A percentile compares a stretch with the other conserved stretches of the same genome.
These are phyloP conservation scores for Minunthozetes semirufus DNA, from an alignment of 2,888 invertebrate genomes.

Conservation along the genomic window DNA sequence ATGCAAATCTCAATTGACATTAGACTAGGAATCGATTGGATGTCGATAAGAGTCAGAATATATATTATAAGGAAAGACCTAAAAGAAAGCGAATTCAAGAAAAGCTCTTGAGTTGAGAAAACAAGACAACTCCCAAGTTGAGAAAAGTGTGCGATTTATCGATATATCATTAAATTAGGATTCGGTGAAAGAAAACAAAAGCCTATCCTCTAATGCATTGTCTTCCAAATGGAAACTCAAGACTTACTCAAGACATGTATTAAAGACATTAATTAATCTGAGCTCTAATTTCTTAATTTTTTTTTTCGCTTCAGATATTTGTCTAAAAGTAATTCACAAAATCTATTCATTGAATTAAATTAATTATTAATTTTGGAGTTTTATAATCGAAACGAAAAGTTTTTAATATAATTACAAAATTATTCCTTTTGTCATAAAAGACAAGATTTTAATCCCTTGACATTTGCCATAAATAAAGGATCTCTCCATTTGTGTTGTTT, in stretches of 20 bases:
- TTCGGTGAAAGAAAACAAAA: not conserved
- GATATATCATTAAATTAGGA: conserved; percentile 5
- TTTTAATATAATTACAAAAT: not conserved
- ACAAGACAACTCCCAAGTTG: no score
- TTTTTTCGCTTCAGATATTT: not conserved
- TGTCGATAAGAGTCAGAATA: no score
- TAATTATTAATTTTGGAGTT: not conserved
- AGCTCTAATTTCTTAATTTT: not conserved
- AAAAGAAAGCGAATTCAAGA: no score
- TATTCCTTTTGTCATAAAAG: not conserved
- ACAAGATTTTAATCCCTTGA: not conserved
- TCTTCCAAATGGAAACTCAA: not conserved
- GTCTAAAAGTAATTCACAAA: not conserved
- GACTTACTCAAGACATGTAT: not conserved
- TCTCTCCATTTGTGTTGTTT: not conserved
- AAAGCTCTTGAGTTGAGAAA: no score
- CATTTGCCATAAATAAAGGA: not conserved
- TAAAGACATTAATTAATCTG: not conserved
- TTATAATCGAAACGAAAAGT: not conserved
- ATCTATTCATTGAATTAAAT: not conserved
- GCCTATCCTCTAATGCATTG: no score
- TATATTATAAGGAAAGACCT: no score
- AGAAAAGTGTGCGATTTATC: no score
- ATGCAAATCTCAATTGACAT: no score
- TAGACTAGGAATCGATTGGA: no score